Base-by-base conservation (phyloP, 37 sponge, comb jelly and placozoan genomes). In the Beroe forskalii region DNA sequence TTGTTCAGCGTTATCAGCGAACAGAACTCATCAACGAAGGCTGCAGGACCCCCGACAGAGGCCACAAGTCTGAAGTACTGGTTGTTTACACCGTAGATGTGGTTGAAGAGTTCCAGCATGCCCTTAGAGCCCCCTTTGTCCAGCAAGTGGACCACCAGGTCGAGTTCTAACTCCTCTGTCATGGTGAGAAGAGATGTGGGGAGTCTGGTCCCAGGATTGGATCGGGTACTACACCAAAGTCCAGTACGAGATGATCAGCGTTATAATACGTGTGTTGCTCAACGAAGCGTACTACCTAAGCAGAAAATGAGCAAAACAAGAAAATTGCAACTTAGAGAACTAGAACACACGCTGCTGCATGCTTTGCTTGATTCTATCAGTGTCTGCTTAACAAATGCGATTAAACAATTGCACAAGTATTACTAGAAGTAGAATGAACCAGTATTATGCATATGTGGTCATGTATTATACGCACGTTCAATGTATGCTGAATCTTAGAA, bases 21-120 rank as follows among this genome's bases (percentile, higher is more conserved):
- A 38, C 55, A 80, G 44, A 23, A 38, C 22, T 41, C 30, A 0
- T 41, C 44, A 2, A 80, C 3, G 40, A 44, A 80, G 6, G 23
- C 40, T 4, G 40, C 8, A 9, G 86, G 86, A 80, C 86, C 86
- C 4, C 86, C 86, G 14, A 37, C 86, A 12, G 40, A 32, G n/a
- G 86, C 86, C 3, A 80, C 86, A 0, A 44, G 55, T 25, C 40
- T 41, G 86, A 80, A 80, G 55, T 80, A 80, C 1, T 41, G 55
- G 20, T 44, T 80, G 55, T 80, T 80, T 27, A 33, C 0, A 6
- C 55, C 30, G 86, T 80, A 80, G 1, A 44, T 48, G 38, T 23
- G 44, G 86, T 41, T 80, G 55, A 80, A 80, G 86, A 80, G 86
- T 24, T 41, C 38, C 30, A 44, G 48, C 2, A 80, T 14, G 17